Evolutionary conservation across 2,797 vertebrate species (phyloP), one percentile per base, ranked within the genome.

Genomic region (Pantherophis vulpinus): DNA sequence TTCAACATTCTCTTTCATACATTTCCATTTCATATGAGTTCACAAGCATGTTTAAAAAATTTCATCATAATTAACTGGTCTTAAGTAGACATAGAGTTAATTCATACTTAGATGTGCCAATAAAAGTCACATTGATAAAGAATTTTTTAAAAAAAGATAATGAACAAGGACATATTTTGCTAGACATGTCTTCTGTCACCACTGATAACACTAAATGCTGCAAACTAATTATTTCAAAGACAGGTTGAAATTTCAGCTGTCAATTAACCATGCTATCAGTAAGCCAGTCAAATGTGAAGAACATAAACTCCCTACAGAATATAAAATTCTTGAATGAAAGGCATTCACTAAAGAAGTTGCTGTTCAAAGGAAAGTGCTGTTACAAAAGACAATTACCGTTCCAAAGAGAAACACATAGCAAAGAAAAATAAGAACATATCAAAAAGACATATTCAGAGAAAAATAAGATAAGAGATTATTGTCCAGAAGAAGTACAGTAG

Each of bases 341-440:
- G 87, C 95, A 96, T 96, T 96, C 95, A 97, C 95, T 83, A 93
- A 94, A 95, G n/a, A 54, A 3, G 89, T 56, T 2, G 88, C 9
- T 25, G 55, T n/a, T 42, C 13, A 93, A 56, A 12, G 94, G 96
- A 97, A 95, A 95, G 94, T 95, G 95, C 94, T 94, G 95, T 94
- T 95, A 96, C 93, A 96, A 97, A 96, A 95, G 95, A 94, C 93
- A 97, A 91, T 96, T 95, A 96, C 95, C 96, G 66, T 93, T 97
- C 95, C 94, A 97, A 96, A 60, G 95, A 94, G 95, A 94, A 93
- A 96, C 95, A 91, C 91, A 93, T 95, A 94, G 88, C 94, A 89
- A 95, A 96, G 95, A 94, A 25, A 95, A 95, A 96, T 89, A 96
- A 59, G 29, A 18, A 5, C 16, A 25, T 25, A 42, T 95, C 95